Evolutionary conservation across 1,140 invertebrate species (phyloP).

Genomic region (Pteromalus puparum): DNA sequence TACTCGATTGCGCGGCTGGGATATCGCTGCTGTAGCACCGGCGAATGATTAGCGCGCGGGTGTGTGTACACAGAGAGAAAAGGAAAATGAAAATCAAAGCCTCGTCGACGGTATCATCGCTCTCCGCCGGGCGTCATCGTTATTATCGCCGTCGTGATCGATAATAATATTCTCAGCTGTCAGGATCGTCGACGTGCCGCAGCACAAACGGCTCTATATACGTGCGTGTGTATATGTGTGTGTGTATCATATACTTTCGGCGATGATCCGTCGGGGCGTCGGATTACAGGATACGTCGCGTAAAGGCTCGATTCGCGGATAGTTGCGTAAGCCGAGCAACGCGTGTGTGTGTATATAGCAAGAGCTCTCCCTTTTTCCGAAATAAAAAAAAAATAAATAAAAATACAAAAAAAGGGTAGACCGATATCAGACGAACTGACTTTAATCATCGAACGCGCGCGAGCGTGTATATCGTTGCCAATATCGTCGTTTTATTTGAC

Average conservation of each 20-base stretch:
- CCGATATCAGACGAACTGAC: not conserved
- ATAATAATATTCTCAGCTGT: slow-evolving; percentile 39
- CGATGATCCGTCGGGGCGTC: not conserved
- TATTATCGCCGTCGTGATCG: slow-evolving; percentile 8
- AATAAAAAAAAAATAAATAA: too few species aligned
- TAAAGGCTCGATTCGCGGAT: not conserved
- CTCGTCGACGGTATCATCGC: not conserved
- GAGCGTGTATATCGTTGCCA: not conserved
- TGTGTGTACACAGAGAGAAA: not conserved
- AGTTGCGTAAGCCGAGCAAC: not conserved
- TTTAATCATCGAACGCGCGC: not conserved
- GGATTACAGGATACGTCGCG: not conserved
- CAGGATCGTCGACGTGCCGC: not conserved
- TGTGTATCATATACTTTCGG: not conserved
- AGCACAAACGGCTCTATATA: not conserved
- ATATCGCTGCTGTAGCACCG: not conserved
- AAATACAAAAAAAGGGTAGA: too few species aligned
- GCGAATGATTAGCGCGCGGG: not conserved
- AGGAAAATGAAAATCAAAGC: slow-evolving; percentile 41
- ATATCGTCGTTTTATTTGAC: slow-evolving; percentile 68
- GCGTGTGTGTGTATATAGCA: not conserved
- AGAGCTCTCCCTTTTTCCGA: not conserved
- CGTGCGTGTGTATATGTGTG: not conserved
- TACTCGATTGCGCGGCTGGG: not conserved
- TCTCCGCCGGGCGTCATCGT: not conserved